A percentile compares a stretch with the other conserved stretches of the same genome.
These are phyloP conservation scores for Apoda limacodes DNA, from an alignment of 2,888 invertebrate genomes.

Conservation along the genomic window DNA sequence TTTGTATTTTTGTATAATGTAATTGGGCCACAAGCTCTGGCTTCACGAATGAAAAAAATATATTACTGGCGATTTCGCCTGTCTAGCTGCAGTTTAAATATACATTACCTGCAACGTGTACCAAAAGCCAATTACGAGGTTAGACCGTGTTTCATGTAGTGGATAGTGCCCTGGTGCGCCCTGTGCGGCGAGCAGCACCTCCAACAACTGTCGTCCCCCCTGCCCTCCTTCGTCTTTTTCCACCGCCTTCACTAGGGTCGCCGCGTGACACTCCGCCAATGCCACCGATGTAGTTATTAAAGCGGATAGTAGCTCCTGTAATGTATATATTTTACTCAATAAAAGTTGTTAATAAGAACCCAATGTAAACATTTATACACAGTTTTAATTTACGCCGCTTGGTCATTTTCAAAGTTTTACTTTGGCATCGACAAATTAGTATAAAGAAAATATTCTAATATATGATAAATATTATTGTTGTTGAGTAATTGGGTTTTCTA, in stretches of 20 bases:
- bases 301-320: constrained; percentile 77
- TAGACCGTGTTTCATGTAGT: constrained; percentile 87
- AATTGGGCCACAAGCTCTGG: too few species aligned
- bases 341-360: too few species aligned
- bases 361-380: too few species aligned
- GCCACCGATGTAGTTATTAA: constrained; percentile 77
- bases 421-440: too few species aligned
- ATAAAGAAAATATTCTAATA: too few species aligned
- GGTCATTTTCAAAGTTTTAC: too few species aligned
- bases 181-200: constrained; percentile 82
- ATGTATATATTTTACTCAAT: too few species aligned
- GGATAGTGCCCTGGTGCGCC: constrained; percentile 86
- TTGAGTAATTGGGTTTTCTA: too few species aligned
- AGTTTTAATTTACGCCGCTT: too few species aligned
- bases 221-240: constrained; percentile 20
- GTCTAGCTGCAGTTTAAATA: constrained; percentile 30
- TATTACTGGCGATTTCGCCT: background rate
- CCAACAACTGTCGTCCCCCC: constrained; percentile 68
- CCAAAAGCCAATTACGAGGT: constrained; percentile 91
- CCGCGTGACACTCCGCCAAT: constrained; percentile 78
- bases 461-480: too few species aligned
- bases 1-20: too few species aligned
- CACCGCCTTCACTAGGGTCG: constrained; percentile 42
- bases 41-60: too few species aligned
- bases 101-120: constrained; percentile 83